Conservation (phyloP, 2,888 invertebrate genomes). For the Sinelater perroti region DNA sequence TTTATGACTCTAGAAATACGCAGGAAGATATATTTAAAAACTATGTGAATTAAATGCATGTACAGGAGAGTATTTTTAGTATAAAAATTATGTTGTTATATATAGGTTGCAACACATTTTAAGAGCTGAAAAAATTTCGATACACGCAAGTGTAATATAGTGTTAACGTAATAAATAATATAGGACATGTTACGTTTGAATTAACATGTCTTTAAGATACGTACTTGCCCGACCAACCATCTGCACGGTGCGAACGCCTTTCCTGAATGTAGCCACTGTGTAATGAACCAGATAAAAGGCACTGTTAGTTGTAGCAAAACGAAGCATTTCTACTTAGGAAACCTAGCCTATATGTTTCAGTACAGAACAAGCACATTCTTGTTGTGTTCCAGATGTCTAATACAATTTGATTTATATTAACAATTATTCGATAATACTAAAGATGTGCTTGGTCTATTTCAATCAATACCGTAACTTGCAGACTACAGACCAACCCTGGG, state of each 20-base stretch:
- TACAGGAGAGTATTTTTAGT: constrained; percentile 9
- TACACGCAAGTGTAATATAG: constrained; percentile 26
- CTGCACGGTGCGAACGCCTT: constrained; percentile 99
- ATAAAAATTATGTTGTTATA: neutral
- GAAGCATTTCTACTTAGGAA: constrained; percentile 46
- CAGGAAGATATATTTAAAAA: constrained; percentile 18
- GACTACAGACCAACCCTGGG: constrained; percentile 41
- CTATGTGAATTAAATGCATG: constrained; percentile 21
- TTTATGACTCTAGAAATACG: constrained; percentile 20
- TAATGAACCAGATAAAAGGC: constrained; percentile 62
- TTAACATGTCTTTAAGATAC: constrained; percentile 65
- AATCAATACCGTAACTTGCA: constrained; percentile 16
- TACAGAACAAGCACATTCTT: constrained; percentile 26
- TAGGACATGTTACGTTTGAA: constrained; percentile 25
- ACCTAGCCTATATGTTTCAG: constrained; percentile 42
- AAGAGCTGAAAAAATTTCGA: constrained; percentile 27
- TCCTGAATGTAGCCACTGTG: constrained; percentile 99
- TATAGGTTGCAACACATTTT: constrained; percentile 19
- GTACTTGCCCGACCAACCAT: constrained; percentile 98
- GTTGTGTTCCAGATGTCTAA: too few relatives aligned
- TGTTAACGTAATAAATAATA: constrained; percentile 28
- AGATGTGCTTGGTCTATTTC: constrained; percentile 19
- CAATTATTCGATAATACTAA: too few relatives aligned
- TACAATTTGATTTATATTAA: too few relatives aligned
- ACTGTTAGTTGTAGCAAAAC: constrained; percentile 59